A percentile compares a stretch with the other conserved stretches of the same genome.
Evolutionary conservation across 2,888 invertebrate genomes (phyloP).

Genomic region (Agapostemon virescens): DNA sequence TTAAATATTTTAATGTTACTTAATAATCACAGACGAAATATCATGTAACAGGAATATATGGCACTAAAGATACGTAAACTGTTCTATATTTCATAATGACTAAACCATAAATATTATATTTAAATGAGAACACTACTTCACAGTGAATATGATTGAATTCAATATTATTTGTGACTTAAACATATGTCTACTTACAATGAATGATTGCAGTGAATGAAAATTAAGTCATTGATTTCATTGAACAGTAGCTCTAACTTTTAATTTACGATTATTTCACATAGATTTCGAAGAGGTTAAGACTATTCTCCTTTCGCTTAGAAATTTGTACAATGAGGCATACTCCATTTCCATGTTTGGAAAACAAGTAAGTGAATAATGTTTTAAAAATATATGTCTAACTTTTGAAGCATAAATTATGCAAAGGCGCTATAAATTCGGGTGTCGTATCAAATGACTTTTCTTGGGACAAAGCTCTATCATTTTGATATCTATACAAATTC

Average conservation of each 20-base stretch:
- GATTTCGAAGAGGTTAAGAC: conserved; percentile 13
- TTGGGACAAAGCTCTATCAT: conserved; percentile 48
- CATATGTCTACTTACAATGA: background rate
- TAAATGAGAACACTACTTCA: conserved; percentile 30
- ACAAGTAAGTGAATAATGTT: conserved; percentile 37
- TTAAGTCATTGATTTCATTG: background rate
- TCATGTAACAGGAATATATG: conserved; percentile 71
- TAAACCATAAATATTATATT: conserved; percentile 32
- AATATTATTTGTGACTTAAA: conserved; percentile 23
- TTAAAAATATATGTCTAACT: conserved; percentile 40
- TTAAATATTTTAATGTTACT: conserved; percentile 34
- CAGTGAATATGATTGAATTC: conserved; percentile 24
- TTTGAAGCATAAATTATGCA: conserved; percentile 42
- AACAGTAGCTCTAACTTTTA: conserved; percentile 11
- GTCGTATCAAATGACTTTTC: conserved; percentile 38
- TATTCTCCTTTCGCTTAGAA: conserved; percentile 13
- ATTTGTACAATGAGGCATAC: conserved; percentile 43
- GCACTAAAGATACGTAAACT: conserved; percentile 60
- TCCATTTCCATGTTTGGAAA: conserved; percentile 27
- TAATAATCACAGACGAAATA: conserved; percentile 73
- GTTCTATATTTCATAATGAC: conserved; percentile 37
- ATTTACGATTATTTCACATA: conserved; percentile 11
- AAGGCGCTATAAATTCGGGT: conserved; percentile 40
- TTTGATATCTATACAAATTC: conserved; percentile 52
- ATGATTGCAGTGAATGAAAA: conserved; percentile 1